A percentile compares a stretch with the other conserved stretches of the same genome.
Evolutionary conservation across 2,113 vertebrate genomes (phyloP).

Genomic region (Lethenteron camtschaticum): DNA sequence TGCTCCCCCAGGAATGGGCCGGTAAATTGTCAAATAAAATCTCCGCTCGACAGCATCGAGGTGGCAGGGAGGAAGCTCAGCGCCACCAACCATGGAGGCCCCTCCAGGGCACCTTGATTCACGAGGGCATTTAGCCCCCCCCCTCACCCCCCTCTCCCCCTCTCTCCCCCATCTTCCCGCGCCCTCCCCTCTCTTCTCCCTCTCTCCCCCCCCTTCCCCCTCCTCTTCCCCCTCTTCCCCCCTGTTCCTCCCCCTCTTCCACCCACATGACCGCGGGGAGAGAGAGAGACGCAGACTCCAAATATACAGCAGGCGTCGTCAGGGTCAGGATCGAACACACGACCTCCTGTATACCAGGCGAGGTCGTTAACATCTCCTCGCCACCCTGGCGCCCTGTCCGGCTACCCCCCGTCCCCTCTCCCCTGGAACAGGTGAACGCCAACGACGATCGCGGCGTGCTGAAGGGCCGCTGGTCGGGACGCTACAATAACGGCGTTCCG

Average conservation of each 20-base stretch:
- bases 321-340: background rate
- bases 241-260: background rate
- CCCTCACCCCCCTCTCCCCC: too few species aligned
- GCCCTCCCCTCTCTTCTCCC: background rate
- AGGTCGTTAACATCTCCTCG: background rate
- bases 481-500: slow-evolving; percentile 46
- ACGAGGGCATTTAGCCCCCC: too few species aligned
- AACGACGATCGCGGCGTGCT: slow-evolving; percentile 62
- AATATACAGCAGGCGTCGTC: background rate
- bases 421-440: slow-evolving; percentile 47
- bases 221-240: background rate
- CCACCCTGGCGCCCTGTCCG: background rate
- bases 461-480: slow-evolving; percentile 61
- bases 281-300: background rate
- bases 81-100: too few species aligned
- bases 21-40: too few species aligned
- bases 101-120: too few species aligned
- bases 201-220: background rate
- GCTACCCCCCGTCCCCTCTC: background rate
- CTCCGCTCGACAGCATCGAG: too few species aligned
- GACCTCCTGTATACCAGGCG: too few species aligned
- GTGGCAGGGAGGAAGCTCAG: too few species aligned
- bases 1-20: too few species aligned
- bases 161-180: background rate
- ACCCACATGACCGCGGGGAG: too few species aligned